Evolutionary conservation across 2,113 vertebrate species (phyloP), one percentile per base, ranked within the genome.

Genomic region (Hypanus sabinus): DNA sequence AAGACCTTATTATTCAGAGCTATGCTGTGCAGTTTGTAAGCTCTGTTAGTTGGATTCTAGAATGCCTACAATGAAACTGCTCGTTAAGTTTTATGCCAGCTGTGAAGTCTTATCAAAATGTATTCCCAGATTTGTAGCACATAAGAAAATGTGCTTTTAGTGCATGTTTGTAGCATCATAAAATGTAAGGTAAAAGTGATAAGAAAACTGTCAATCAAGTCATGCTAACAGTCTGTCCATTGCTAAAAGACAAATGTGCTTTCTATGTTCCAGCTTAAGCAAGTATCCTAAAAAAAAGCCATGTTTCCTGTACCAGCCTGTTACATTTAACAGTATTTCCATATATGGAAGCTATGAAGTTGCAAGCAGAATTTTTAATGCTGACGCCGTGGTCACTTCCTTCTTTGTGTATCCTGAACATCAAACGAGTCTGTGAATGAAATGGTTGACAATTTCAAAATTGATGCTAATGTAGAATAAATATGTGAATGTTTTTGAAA

Each of bases 181-280:
- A 55, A 75, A 93, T 12, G 90, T 92, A 92, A 92, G 68, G 90
- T 92, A 38, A 70, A 92, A 92, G 38, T 93, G 91, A 93, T 38
- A 75, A 46, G 71, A 46, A 73, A 73, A 46, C 14, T 60, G 55
- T 93, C 65, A 22, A 68, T 71, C 91, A 92, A 46, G 70, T 93
- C 24, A 22, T 36, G 70, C 91, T 93, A 93, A 73, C 73, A 36
- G 46, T 70, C 33, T 73, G 38, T 70, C 68, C 27, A 27, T 73
- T 93, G 68, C 38, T 93, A 36, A 20, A 73, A 73, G 68, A 75
- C 38, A 12, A 38, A 55, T 18, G 33, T 22, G 3, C 70, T 73
- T 75, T 46, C 65, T 38, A 75, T 22, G 2, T 73, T 71, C 0
- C 16, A 27, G 5, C 20, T 38, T 46, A 70, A 55, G 36, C 3